Evolutionary conservation across 2,797 vertebrate genomes (phyloP).

Genomic region (Hoplostethus atlanticus): DNA sequence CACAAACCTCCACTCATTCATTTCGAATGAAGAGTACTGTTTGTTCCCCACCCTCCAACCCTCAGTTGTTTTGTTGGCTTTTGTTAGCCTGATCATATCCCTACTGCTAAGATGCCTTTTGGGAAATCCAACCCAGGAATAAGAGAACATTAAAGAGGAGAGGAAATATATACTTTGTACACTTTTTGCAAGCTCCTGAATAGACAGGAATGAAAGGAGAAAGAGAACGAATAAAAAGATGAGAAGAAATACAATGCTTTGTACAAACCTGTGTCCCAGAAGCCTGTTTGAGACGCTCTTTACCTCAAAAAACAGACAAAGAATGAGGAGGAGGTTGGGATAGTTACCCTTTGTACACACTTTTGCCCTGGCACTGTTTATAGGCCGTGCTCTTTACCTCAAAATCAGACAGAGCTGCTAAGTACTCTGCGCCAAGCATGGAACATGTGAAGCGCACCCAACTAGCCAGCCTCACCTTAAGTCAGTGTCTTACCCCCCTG

Average conservation of each 20-base stretch:
- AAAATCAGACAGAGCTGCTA: constrained; percentile 79
- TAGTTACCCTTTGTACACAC: constrained; percentile 56
- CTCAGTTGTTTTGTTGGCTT: constrained; percentile 42
- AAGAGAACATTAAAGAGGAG: constrained; percentile 77
- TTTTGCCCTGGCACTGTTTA: constrained; percentile 67
- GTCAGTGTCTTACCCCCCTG: constrained; percentile 72
- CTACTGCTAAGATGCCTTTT: constrained; percentile 76
- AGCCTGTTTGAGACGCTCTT: constrained; percentile 69
- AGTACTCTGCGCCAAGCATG: constrained; percentile 62
- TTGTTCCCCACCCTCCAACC: constrained; percentile 31
- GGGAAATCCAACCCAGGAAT: constrained; percentile 56
- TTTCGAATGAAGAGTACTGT: constrained; percentile 49
- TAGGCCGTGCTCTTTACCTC: constrained; percentile 77
- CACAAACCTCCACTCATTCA: constrained; percentile 41
- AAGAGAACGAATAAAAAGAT: constrained; percentile 41
- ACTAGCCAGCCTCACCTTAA: constrained; percentile 58
- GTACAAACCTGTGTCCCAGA: constrained; percentile 61
- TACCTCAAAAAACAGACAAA: constrained; percentile 70
- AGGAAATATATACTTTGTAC: constrained; percentile 77
- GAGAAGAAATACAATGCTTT: constrained; percentile 57
- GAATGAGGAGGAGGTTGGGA: constrained; percentile 39
- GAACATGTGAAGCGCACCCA: constrained; percentile 64
- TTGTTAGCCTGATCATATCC: constrained; percentile 67
- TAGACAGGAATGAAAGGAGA: constrained; percentile 47
- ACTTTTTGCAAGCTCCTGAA: constrained; percentile 86